These are phyloP conservation scores for Cromileptes altivelis DNA, from an alignment of 2,113 vertebrate genomes.

Conservation along the genomic window DNA sequence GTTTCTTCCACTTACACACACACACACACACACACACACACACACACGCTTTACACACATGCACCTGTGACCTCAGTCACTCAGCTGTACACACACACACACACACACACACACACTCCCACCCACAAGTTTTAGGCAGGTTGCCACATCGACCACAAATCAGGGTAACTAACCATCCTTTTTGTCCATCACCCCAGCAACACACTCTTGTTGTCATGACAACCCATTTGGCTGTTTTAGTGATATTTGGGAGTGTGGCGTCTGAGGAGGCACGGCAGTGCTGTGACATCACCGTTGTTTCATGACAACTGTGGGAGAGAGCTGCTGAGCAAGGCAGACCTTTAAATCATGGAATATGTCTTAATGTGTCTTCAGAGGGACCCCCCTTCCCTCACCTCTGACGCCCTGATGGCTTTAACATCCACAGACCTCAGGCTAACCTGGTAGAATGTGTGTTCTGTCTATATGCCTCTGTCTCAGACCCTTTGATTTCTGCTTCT, in stretches of 20 bases:
- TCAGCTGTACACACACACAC: conserved; percentile 5
- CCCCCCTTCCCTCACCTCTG: conserved; percentile 61
- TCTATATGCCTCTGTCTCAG: conserved; percentile 15
- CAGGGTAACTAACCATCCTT: conserved; percentile 18
- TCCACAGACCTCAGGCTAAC: conserved; percentile 67
- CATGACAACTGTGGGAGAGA: conserved; percentile 74
- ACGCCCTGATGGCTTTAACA: conserved; percentile 81
- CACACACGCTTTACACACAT: conserved; percentile 6
- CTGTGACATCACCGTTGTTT: conserved; percentile 80
- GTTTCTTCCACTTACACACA: conserved; percentile 11
- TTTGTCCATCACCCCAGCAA: conserved; percentile 33
- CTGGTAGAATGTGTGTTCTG: conserved; percentile 35
- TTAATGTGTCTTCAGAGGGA: conserved; percentile 79
- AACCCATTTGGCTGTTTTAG: conserved; percentile 62
- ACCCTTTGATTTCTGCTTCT: conserved; percentile 18
- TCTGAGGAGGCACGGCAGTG: conserved; percentile 38
- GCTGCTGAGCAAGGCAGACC: conserved; percentile 72
- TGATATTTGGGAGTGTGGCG: conserved; percentile 59
- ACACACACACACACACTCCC: conserved; percentile 2
- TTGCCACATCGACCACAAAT: conserved; percentile 29
- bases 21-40: conserved; percentile 3
- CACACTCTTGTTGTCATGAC: conserved; percentile 60
- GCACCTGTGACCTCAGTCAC: conserved; percentile 54
- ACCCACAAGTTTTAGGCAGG: conserved; percentile 36
- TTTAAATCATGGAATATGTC: conserved; percentile 77